Evolutionary conservation across 2,797 vertebrate species (phyloP).

Genomic region (Hydrocynus forskahlii): DNA sequence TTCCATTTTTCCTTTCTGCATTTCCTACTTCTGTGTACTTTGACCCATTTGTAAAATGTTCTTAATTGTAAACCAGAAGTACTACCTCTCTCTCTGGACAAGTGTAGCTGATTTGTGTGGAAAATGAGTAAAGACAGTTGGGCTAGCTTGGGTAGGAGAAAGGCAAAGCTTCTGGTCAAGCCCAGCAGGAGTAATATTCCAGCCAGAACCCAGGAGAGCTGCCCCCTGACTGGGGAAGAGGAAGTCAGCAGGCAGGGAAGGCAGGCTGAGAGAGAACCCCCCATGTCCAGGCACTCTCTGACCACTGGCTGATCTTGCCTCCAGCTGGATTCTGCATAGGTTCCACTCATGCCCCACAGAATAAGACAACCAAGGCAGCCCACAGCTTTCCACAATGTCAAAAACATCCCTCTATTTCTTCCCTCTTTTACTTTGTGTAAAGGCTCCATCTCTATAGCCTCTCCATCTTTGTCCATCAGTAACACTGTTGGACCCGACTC

Average conservation of each 20-base stretch:
- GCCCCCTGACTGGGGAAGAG: constrained; percentile 45
- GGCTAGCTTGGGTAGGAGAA: constrained; percentile 19
- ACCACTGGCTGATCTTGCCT: constrained; percentile 61
- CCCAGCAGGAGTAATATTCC: constrained; percentile 63
- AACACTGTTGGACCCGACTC: background rate
- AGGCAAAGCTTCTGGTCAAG: constrained; percentile 41
- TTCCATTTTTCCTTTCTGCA: background rate
- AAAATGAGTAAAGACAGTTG: background rate
- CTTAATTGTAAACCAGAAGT: background rate
- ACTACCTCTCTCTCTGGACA: background rate
- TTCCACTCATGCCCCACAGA: constrained; percentile 65
- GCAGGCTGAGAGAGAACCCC: constrained; percentile 69
- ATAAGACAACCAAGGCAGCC: constrained; percentile 75
- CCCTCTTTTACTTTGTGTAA: background rate
- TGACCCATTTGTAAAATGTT: background rate
- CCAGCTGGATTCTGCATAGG: constrained; percentile 62
- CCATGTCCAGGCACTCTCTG: constrained; percentile 62
- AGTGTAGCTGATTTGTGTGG: background rate
- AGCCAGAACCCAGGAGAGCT: constrained; percentile 58
- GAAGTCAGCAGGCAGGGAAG: constrained; percentile 69
- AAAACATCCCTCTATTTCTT: background rate
- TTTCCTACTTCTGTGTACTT: background rate
- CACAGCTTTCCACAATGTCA: constrained; percentile 7
- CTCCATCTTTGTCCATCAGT: background rate
- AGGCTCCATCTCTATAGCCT: background rate